A percentile compares a stretch with the other conserved stretches of the same genome.
Conservation (phyloP, 2,888 invertebrate genomes). For the Eugnorisma glareosa region DNA sequence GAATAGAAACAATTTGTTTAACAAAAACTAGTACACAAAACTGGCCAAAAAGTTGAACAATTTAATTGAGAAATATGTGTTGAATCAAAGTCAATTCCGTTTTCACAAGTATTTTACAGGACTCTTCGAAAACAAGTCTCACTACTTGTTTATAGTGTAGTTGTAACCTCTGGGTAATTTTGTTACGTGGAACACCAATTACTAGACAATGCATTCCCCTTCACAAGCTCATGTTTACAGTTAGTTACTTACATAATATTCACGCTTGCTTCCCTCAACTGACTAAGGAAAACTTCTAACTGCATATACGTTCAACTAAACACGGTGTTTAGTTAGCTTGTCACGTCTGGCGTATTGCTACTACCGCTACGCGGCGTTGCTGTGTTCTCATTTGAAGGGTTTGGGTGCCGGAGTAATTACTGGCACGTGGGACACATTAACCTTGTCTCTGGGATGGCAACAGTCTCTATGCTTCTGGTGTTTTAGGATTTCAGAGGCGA, state of each 20-base stretch:
- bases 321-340: slow-evolving; percentile 1
- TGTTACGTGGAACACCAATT: slow-evolving; percentile 5
- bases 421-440: background rate
- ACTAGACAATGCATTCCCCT: background rate
- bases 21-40: background rate
- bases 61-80: background rate
- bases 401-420: background rate
- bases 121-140: background rate
- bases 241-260: slow-evolving; percentile 29
- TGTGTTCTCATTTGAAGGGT: slow-evolving; percentile 3
- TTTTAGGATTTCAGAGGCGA: background rate
- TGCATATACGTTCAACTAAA: slow-evolving; percentile 16
- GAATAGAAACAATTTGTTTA: background rate
- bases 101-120: background rate
- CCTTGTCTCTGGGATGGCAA: background rate
- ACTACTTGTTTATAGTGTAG: background rate
- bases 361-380: no score
- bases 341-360: slow-evolving; percentile 17
- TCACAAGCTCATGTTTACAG: background rate
- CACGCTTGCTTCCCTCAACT: background rate
- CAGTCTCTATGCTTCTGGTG: background rate
- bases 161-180: background rate
- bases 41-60: background rate
- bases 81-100: background rate
- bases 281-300: slow-evolving; percentile 44